A percentile compares a stretch with the other conserved stretches of the same genome.
Conservation (phyloP, 2,113 vertebrate species). For the Lepisosteus osseus region DNA sequence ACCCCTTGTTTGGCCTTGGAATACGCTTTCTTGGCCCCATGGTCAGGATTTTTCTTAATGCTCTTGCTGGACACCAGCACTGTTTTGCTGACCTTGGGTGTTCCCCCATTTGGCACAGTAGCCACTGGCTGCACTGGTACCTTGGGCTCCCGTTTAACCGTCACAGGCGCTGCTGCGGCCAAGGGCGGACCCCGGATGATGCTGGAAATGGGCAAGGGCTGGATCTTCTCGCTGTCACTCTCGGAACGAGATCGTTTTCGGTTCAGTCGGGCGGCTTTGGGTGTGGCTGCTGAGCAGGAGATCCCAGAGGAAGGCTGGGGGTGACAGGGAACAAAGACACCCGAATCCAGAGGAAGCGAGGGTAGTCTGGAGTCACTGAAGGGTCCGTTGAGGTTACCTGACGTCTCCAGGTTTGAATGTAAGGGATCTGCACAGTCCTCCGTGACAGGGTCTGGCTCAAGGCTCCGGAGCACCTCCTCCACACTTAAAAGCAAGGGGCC, state of each 20-base stretch:
- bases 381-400: constrained; percentile 75
- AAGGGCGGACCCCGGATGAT: constrained; percentile 83
- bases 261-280: constrained; percentile 79
- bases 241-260: constrained; percentile 92
- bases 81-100: constrained; percentile 84
- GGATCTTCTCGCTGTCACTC: constrained; percentile 92
- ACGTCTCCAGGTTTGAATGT: constrained; percentile 67
- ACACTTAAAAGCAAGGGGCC: constrained; percentile 87
- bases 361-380: constrained; percentile 69
- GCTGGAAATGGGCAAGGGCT: constrained; percentile 87
- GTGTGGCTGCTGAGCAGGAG: constrained; percentile 73
- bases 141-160: constrained; percentile 76
- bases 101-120: constrained; percentile 80
- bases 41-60: constrained; percentile 84
- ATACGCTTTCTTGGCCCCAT: constrained; percentile 85
- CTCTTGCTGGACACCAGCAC: constrained; percentile 81
- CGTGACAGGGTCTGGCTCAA: constrained; percentile 81
- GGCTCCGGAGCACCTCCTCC: constrained; percentile 87
- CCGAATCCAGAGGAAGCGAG: constrained; percentile 74
- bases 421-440: constrained; percentile 71
- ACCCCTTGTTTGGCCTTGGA: constrained; percentile 84
- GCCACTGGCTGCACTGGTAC: constrained; percentile 74
- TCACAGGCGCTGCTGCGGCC: constrained; percentile 72
- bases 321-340: constrained; percentile 66
- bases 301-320: constrained; percentile 63